Evolutionary conservation across 2,888 invertebrate genomes (phyloP), one percentile per base, ranked within the genome.

Genomic region (Vandiemenella viatica): DNA sequence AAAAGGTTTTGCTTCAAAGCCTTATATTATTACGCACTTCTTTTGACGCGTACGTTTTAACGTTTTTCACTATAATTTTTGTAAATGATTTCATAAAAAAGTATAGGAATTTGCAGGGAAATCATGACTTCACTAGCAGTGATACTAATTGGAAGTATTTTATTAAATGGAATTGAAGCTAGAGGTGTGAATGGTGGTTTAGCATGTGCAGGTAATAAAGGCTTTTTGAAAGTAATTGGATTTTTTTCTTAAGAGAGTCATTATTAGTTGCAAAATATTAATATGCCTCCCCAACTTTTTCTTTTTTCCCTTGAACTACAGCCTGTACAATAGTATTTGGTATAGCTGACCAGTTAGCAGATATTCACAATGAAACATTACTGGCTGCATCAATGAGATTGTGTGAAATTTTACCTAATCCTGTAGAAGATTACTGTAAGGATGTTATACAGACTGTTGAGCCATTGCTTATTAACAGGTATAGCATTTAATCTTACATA

Each of bases 241-340:
- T 4, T 18, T 32, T 13, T 16, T 5, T 37, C 7, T 18, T 18
- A 1, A 13, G 13, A 44, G 22, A 6, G 7, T 4, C 19, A 19
- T 10, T 17, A 43, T 47, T 15, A 38, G 7, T 50, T 47, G n/a
- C 17, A 38, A 37, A 23, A 21, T 37, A n/a, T n/a, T 15, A 19
- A 37, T 18, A 43, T 32, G 4, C 5, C 10, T 32, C 32, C 10
- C 10, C 3, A 13, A 3, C 10, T 13, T 32, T 10, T 4, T 32
- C n/a, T 10, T 32, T 32, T 41, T 23, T 42, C 16, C 16, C 42
- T 15, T 26, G 22, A 23, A 26, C 55, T 56, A 20, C 51, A 61
- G 61, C 57, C 5, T 61, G 61, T 46, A 60, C 61, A 1, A 55
- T 61, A 10, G 19, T 58, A n/a, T 54, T 56, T 46, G 61, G 61